Conservation (phyloP, 2,888 invertebrate genomes). For the Aporophyla lueneburgensis region DNA sequence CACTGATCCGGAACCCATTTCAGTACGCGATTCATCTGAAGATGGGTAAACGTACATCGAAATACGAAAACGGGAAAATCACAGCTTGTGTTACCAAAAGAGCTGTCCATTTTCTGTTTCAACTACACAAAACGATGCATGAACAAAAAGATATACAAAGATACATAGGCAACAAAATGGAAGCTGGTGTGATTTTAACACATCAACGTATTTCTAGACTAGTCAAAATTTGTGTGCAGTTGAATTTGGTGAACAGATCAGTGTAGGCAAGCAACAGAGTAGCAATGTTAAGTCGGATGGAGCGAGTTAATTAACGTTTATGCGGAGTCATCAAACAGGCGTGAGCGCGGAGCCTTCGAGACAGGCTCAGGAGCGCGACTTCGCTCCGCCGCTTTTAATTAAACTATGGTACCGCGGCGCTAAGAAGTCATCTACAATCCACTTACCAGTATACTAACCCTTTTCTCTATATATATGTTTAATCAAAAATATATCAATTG, state of each 20-base stretch:
- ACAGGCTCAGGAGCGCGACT: conserved; percentile 75
- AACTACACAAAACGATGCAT: conserved; percentile 18
- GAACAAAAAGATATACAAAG: conserved; percentile 5
- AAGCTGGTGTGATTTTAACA: conserved; percentile 30
- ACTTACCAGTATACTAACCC: conserved; percentile 63
- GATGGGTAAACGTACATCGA: conserved; percentile 74
- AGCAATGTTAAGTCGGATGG: conserved; percentile 74
- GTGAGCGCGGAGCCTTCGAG: conserved; percentile 71
- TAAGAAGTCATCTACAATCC: conserved; percentile 72
- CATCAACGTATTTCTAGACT: conserved; percentile 32
- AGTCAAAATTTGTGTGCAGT: conserved; percentile 51
- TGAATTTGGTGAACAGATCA: conserved; percentile 62
- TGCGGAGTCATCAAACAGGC: conserved; percentile 81
- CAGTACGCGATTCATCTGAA: conserved; percentile 79
- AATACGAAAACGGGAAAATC: conserved; percentile 76
- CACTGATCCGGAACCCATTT: conserved; percentile 81
- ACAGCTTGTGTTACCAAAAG: conserved; percentile 69
- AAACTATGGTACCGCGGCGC: conserved; percentile 73
- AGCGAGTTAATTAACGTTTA: conserved; percentile 85
- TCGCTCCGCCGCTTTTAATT: conserved; percentile 79
- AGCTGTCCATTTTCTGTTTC: conserved; percentile 67
- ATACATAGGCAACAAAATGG: conserved; percentile 4
- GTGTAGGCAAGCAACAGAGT: conserved; percentile 60
- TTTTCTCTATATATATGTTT: conserved; percentile 53
- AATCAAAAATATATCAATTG: conserved; percentile 60